A percentile compares a stretch with the other conserved stretches of the same genome.
phyloP scores from a whole-genome alignment of 2,797 vertebrate genomes.

The Okamejei kenojei region DNA sequence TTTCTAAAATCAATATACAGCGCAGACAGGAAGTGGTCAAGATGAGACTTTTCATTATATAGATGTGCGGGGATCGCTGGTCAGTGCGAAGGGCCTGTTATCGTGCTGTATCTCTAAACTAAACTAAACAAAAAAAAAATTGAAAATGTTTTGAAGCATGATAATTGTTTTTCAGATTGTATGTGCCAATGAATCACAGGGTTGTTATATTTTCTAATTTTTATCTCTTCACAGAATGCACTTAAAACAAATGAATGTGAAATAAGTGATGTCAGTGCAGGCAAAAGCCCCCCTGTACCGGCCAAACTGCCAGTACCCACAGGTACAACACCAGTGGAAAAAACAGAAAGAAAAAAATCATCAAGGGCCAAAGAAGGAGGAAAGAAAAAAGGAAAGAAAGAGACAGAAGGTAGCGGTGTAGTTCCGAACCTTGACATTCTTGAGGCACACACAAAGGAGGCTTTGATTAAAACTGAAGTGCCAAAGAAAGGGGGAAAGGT shows the following conservation, averaged over 20 bases:
- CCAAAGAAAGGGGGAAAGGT: constrained; percentile 84
- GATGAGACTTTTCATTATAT: too few relatives aligned
- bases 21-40: too few relatives aligned
- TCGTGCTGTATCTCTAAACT: too few relatives aligned
- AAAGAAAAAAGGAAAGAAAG: constrained; percentile 88
- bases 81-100: too few relatives aligned
- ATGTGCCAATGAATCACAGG: neutral
- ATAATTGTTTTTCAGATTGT: neutral
- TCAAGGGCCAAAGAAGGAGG: constrained; percentile 73
- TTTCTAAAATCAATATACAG: too few relatives aligned
- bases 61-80: too few relatives aligned
- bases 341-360: constrained; percentile 10
- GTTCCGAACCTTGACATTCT: constrained; percentile 83
- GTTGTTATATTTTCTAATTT: neutral
- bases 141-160: neutral
- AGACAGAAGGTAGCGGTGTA: constrained; percentile 68
- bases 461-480: constrained; percentile 87
- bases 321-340: constrained; percentile 28
- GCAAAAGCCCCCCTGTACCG: neutral
- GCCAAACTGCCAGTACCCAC: neutral
- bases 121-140: too few relatives aligned
- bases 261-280: constrained; percentile 55
- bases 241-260: constrained; percentile 82
- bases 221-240: constrained; percentile 58
- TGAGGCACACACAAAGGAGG: constrained; percentile 91